phyloP scores from a whole-genome alignment of 2,113 vertebrate species.

The Lanius ludovicianus region DNA sequence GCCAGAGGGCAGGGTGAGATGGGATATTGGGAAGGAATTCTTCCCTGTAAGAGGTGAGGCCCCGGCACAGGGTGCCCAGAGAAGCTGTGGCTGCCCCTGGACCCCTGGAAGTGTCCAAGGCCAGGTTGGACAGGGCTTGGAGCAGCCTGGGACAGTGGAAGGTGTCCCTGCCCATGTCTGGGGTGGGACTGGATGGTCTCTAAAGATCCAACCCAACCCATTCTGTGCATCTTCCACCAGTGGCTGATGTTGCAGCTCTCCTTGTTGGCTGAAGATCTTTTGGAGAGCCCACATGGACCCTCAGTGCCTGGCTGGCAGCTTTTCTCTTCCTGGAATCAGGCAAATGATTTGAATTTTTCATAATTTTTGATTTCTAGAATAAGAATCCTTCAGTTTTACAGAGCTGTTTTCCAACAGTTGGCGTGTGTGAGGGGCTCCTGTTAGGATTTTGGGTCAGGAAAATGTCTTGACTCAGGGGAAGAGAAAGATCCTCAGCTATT shows the following conservation, averaged over 20 bases:
- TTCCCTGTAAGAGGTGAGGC: fast-evolving
- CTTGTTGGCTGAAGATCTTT: neutral
- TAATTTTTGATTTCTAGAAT: neutral
- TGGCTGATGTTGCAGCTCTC: neutral
- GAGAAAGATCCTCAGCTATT: neutral
- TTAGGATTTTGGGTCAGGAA: neutral
- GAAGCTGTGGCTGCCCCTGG: neutral
- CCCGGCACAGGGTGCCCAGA: neutral
- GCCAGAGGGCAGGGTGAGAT: neutral
- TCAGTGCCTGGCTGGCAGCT: neutral
- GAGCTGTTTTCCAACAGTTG: neutral
- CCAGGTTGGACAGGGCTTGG: fast-evolving
- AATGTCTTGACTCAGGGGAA: neutral
- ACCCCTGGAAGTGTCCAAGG: neutral
- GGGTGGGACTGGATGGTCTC: too few relatives aligned
- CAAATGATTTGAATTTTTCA: neutral
- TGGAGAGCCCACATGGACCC: neutral
- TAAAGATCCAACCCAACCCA: neutral
- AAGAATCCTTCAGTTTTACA: neutral
- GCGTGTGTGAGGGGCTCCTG: neutral
- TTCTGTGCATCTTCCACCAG: neutral
- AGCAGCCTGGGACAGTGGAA: fast-evolving
- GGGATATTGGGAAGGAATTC: neutral
- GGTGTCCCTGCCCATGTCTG: neutral
- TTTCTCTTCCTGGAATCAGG: neutral